Evolutionary conservation across 92 coral and sea anemone species (phyloP).

Genomic region (Parazoanthus atlanticus): DNA sequence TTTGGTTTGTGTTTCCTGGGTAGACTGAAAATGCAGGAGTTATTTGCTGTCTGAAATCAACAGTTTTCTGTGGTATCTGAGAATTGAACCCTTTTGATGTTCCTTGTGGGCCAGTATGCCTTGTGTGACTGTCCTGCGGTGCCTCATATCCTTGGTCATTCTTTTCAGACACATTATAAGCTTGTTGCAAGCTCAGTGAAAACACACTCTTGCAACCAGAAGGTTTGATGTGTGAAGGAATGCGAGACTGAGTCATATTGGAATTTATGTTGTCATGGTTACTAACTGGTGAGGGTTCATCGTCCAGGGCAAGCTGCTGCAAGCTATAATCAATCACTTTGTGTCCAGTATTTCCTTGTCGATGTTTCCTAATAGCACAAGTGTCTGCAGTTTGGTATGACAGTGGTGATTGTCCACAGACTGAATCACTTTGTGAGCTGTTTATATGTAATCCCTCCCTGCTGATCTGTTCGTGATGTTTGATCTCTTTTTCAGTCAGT

Average conservation of each 20-base stretch:
- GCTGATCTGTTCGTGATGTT: neutral
- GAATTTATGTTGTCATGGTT: neutral
- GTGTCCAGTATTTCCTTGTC: neutral
- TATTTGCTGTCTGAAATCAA: neutral
- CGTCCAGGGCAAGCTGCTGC: neutral
- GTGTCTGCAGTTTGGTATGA: neutral
- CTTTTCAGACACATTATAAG: slow-evolving; percentile 1
- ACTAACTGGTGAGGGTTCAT: neutral
- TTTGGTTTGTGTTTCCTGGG: neutral
- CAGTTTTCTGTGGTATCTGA: neutral
- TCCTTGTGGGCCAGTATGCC: neutral
- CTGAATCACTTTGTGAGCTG: neutral
- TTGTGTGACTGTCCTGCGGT: neutral
- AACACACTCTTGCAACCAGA: slow-evolving; percentile 23
- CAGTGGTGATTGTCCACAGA: neutral
- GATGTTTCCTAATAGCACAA: neutral
- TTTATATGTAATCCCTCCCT: neutral
- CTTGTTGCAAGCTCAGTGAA: slow-evolving; percentile 26
- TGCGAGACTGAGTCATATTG: neutral
- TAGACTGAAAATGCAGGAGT: neutral
- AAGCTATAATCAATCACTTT: neutral
- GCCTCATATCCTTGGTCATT: neutral
- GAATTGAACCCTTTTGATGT: neutral
- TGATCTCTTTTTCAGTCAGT: neutral
- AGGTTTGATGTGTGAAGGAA: neutral